Evolutionary conservation across 2,888 invertebrate species (phyloP).

Genomic region (Odontocolon sp.): DNA sequence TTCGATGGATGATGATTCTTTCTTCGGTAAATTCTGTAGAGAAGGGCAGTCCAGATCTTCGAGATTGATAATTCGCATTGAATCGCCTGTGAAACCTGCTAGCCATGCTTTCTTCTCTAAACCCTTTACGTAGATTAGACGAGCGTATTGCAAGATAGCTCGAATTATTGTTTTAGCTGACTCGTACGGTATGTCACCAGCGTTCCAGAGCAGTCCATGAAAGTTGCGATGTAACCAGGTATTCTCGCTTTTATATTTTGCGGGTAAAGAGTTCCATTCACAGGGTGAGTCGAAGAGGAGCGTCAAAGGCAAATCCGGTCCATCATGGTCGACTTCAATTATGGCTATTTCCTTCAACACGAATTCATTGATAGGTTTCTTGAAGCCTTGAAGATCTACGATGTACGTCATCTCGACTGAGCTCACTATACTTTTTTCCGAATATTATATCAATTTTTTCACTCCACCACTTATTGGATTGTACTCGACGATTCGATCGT

Average conservation of each 20-base stretch:
- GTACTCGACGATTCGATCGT: conserved; percentile 12
- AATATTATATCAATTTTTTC: conserved; percentile 18
- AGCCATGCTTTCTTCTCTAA: conserved; percentile 8
- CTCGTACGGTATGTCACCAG: conserved; percentile 20
- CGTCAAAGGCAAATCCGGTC: not conserved
- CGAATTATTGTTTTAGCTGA: not conserved
- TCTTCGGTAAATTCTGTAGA: not conserved
- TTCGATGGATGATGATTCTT: too few relatives aligned
- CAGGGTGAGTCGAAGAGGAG: conserved; percentile 33
- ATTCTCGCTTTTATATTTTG: conserved; percentile 13
- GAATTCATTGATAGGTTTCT: conserved; percentile 21
- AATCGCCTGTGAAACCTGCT: not conserved
- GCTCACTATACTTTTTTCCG: not conserved
- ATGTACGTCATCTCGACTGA: conserved; percentile 16
- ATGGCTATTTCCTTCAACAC: conserved; percentile 37
- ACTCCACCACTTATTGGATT: conserved; percentile 21
- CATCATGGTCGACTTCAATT: not conserved
- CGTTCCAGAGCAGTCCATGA: conserved; percentile 17
- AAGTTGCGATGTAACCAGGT: conserved; percentile 21
- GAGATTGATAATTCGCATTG: not conserved
- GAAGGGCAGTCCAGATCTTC: not conserved
- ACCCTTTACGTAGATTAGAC: conserved; percentile 13
- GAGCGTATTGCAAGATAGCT: conserved; percentile 6
- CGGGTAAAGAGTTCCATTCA: conserved; percentile 12
- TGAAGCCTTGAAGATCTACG: conserved; percentile 44